These are phyloP conservation scores for Aldabrachelys gigantea DNA, from an alignment of 2,113 vertebrate species.

Conservation along the genomic window DNA sequence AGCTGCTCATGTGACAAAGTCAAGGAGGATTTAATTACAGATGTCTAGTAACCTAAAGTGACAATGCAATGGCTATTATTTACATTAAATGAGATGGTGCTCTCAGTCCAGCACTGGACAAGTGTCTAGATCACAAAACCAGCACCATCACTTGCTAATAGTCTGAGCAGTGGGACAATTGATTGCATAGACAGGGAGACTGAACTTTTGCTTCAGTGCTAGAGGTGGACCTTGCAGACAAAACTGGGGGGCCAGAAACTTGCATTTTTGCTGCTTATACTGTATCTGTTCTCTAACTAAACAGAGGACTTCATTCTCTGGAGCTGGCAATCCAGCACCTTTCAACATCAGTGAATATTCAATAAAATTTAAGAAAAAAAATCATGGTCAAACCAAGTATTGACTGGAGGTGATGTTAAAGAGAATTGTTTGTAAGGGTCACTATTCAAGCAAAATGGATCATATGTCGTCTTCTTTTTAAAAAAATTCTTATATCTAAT, in stretches of 20 bases:
- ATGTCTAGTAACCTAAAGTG: neutral
- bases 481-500: neutral
- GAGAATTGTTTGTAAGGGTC: neutral
- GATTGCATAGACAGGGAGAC: neutral
- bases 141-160: neutral
- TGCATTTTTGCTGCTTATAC: neutral
- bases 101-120: neutral
- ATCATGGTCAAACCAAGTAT: neutral
- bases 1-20: neutral
- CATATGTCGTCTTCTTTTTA: too few relatives aligned
- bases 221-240: neutral
- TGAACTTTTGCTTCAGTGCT: neutral
- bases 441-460: neutral
- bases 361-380: neutral
- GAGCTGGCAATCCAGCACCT: neutral
- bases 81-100: neutral
- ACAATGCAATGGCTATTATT: neutral
- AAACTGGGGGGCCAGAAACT: neutral
- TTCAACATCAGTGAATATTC: neutral
- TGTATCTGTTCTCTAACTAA: neutral
- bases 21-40: neutral
- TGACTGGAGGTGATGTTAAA: neutral
- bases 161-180: neutral
- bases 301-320: neutral
- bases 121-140: neutral